These are phyloP conservation scores for Drosophila mulleri DNA, from an alignment of 2,888 invertebrate species.

Conservation along the genomic window DNA sequence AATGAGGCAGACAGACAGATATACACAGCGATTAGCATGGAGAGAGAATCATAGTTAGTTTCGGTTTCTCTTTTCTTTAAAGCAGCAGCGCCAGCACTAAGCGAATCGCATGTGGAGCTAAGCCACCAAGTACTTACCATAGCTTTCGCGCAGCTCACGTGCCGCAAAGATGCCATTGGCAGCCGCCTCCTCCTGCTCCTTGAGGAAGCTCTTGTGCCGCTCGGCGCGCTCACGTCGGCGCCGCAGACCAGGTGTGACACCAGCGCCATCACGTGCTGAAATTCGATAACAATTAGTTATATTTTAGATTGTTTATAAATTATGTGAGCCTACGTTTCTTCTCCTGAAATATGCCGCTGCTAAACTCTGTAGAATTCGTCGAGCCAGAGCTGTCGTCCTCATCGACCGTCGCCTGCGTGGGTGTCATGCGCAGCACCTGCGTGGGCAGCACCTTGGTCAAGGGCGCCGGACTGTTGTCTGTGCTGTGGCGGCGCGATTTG, in stretches of 20 bases:
- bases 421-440: conserved; percentile 78
- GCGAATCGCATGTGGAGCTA: not conserved
- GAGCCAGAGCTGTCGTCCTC: conserved; percentile 87
- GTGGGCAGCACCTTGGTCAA: conserved; percentile 79
- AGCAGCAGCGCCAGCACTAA: conserved; percentile 48
- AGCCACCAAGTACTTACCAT: conserved; percentile 72
- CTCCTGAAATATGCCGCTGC: conserved; percentile 81
- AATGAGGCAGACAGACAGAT: conserved; percentile 42
- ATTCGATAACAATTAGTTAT: not conserved
- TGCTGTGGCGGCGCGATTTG: conserved; percentile 92
- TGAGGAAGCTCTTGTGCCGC: conserved; percentile 93
- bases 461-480: conserved; percentile 87
- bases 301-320: not conserved
- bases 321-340: conserved; percentile 74
- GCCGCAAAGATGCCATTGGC: conserved; percentile 80
- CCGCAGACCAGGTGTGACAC: conserved; percentile 92
- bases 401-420: conserved; percentile 82
- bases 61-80: conserved; percentile 3
- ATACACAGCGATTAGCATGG: conserved; percentile 66
- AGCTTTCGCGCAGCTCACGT: conserved; percentile 80
- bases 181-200: conserved; percentile 91
- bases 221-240: conserved; percentile 93
- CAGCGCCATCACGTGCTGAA: conserved; percentile 86
- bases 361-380: conserved; percentile 84
- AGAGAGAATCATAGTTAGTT: conserved; percentile 72